Conservation (phyloP, 2,113 vertebrate genomes). For the Machaerirhynchus nigripectus region DNA sequence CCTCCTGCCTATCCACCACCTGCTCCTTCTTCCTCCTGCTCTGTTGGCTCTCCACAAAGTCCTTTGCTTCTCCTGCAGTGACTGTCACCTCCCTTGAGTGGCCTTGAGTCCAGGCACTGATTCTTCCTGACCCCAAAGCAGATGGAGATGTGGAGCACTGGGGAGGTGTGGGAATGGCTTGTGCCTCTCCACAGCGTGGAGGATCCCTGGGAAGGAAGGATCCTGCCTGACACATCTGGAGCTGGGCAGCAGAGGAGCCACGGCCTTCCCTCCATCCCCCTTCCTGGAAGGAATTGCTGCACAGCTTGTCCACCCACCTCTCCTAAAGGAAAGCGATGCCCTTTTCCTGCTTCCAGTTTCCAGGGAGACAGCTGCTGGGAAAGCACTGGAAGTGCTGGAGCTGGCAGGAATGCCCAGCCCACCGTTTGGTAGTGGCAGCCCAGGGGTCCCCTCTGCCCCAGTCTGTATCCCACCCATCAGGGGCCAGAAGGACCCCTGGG, state of each 20-base stretch:
- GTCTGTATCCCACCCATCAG: not conserved
- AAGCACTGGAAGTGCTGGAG: not conserved
- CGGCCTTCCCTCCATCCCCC: not conserved
- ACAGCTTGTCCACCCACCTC: not conserved
- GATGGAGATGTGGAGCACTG: not conserved
- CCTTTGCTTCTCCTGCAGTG: not conserved
- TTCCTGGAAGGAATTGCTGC: not conserved
- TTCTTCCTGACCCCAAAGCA: not conserved
- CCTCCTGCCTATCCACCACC: not conserved
- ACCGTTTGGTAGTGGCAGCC: not conserved
- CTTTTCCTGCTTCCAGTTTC: not conserved
- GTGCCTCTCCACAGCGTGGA: accelerated
- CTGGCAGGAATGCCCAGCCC: not conserved
- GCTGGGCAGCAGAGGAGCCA: not conserved
- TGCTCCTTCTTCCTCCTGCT: not conserved
- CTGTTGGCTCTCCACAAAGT: not conserved
- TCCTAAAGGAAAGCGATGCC: not conserved
- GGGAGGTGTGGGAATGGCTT: not conserved
- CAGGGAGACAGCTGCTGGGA: slow-evolving; percentile 12
- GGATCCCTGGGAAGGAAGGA: not conserved
- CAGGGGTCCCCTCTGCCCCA: not conserved
- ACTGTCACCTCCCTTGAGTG: accelerated
- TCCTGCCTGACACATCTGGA: not conserved
- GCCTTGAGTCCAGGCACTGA: not conserved
- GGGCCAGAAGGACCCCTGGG: not conserved